phyloP scores from a whole-genome alignment of 2,797 vertebrate species.

The Acridotheres tristis region DNA sequence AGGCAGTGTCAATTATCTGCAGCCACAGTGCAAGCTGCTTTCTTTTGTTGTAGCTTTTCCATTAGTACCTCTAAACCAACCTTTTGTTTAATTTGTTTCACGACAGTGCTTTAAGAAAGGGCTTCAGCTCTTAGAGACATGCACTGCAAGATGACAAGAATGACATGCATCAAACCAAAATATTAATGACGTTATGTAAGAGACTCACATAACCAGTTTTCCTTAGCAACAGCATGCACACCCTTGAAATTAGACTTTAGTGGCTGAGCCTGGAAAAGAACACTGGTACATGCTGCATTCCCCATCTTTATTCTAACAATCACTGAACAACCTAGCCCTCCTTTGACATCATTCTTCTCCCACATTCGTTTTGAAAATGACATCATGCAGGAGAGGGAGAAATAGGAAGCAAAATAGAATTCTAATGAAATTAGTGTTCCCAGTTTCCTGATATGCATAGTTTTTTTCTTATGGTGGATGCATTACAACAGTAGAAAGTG shows the following conservation, averaged over 20 bases:
- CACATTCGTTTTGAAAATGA: background rate
- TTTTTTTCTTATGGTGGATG: background rate
- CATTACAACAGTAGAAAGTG: background rate
- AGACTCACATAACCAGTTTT: background rate
- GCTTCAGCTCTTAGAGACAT: background rate
- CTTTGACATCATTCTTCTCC: background rate
- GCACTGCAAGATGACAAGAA: background rate
- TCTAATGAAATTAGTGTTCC: background rate
- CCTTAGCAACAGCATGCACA: background rate
- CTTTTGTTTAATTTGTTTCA: constrained; percentile 7
- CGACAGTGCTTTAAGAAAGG: background rate
- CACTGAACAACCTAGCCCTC: background rate
- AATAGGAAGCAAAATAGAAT: background rate
- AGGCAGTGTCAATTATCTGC: background rate
- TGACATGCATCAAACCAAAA: background rate
- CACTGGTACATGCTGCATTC: accelerated
- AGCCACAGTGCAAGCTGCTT: background rate
- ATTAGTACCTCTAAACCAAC: background rate
- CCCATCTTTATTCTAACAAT: background rate
- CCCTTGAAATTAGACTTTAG: background rate
- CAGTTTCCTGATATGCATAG: background rate
- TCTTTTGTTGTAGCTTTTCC: background rate
- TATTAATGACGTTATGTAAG: background rate
- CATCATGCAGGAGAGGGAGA: background rate
- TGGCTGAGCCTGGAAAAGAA: background rate